A percentile compares a stretch with the other conserved stretches of the same genome.
These are phyloP conservation scores for Sula dactylatra DNA, from an alignment of 2,113 vertebrate genomes.

Conservation along the genomic window DNA sequence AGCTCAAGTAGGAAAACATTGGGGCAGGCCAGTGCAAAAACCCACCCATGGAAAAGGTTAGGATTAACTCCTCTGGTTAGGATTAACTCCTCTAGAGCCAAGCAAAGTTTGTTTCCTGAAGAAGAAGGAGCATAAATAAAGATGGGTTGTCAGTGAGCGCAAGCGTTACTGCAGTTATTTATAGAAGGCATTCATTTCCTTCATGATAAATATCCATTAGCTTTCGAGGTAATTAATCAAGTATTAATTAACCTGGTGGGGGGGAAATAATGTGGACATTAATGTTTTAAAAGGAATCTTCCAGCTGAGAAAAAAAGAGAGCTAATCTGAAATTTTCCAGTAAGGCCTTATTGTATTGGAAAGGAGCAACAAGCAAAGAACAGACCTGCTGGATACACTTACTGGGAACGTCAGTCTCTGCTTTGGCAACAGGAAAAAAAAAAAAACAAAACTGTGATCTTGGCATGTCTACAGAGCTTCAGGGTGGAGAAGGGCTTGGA, in stretches of 20 bases:
- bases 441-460: background rate
- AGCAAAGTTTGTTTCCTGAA: background rate
- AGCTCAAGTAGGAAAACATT: background rate
- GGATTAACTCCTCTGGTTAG: background rate
- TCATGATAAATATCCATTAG: constrained; percentile 6
- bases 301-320: background rate
- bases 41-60: background rate
- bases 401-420: background rate
- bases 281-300: constrained; percentile 11
- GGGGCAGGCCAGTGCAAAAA: background rate
- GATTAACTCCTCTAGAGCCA: background rate
- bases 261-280: background rate
- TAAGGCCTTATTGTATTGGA: background rate
- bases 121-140: background rate
- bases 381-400: background rate
- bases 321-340: background rate
- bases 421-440: background rate
- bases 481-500: background rate
- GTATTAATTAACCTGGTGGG: constrained; percentile 9
- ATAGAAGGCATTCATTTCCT: background rate
- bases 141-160: background rate
- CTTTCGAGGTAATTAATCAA: constrained; percentile 30
- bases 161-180: background rate
- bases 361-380: background rate
- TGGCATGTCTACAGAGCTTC: background rate